Base-by-base conservation (phyloP, 2,888 invertebrate species). In the Lucinisca nassula region DNA sequence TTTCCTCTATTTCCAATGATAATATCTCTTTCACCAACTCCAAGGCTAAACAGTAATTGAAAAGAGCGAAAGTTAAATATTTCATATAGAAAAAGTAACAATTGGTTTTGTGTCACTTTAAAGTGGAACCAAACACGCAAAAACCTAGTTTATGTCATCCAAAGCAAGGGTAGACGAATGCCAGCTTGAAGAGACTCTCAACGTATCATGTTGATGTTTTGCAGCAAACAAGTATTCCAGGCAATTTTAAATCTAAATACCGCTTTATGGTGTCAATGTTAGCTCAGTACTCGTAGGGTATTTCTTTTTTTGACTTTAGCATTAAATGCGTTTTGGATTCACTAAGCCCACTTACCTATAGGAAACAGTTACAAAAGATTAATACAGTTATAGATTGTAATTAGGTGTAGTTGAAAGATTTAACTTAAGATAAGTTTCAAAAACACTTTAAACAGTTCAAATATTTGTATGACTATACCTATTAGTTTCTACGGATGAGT, bases 401-500 rank as follows among this genome's bases (percentile, higher is more conserved):
- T 61, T 6, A 61, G 61, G 61, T 61, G 6, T 61, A 30, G 2
- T 30, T 61, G 6, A 30, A 21, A 61, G 30, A 27, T 61, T 24
- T 24, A 61, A 30, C 8, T 61, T 27, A 27, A 61, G 61, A 61
- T 61, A 61, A 30, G 61, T 61, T 30, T 61, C 8, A 30, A 61
- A 45, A 17, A 6, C 24, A 24, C 30, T 61, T 61, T 30, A 61
- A 61, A 61, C 61, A 1, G 2, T 30, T 61, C 30, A 61, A 61
- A 61, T 30, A 30, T 27, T 61, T 61, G 61, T 61, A 61, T 61
- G 61, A 27, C 61, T 8, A 6, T 61, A 61, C 61, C 6, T 61
- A 61, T 61, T 61, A 61, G 61, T 61, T 61, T 61, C 55, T 30
- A 61, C 30, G 30, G 61, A 61, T 61, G 61, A 61, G 61, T 61